Evolutionary conservation across 1,140 invertebrate species (phyloP).

Genomic region (Bombus turneri): DNA sequence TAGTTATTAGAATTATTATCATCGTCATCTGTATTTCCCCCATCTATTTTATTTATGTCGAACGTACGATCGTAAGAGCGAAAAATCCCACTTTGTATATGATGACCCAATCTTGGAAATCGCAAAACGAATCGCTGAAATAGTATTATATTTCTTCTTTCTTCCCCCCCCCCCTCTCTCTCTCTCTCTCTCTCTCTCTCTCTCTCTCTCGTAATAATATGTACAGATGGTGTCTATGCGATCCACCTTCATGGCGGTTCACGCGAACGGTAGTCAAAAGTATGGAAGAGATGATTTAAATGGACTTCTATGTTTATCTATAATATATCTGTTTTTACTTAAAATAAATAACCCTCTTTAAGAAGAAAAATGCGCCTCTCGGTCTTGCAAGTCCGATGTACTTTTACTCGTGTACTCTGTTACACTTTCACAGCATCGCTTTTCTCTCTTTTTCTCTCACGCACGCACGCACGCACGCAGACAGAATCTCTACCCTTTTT

Average conservation of each 20-base stretch:
- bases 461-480: too few relatives aligned
- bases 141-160: conserved; percentile 27
- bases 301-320: conserved; percentile 57
- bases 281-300: conserved; percentile 70
- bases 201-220: conserved; percentile 46
- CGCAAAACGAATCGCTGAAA: conserved; percentile 45
- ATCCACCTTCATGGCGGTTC: conserved; percentile 35
- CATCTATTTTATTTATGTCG: conserved; percentile 59
- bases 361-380: conserved; percentile 62
- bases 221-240: conserved; percentile 55
- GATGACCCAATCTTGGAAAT: conserved; percentile 32
- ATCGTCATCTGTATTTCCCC: conserved; percentile 36
- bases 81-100: conserved; percentile 46
- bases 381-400: conserved; percentile 35
- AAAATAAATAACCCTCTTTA: conserved; percentile 75
- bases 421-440: background rate
- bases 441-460: background rate
- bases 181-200: background rate
- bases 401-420: background rate
- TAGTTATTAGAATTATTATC: conserved; percentile 61
- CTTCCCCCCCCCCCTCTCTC: background rate
- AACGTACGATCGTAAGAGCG: conserved; percentile 39
- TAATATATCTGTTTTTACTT: conserved; percentile 69
- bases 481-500: background rate
- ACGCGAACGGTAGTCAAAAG: conserved; percentile 55